Percentiles rank a stretch among this genome's conserved stretches.
Evolutionary conservation across 1,140 invertebrate species (phyloP).

Genomic region (Dendroctonus valens): DNA sequence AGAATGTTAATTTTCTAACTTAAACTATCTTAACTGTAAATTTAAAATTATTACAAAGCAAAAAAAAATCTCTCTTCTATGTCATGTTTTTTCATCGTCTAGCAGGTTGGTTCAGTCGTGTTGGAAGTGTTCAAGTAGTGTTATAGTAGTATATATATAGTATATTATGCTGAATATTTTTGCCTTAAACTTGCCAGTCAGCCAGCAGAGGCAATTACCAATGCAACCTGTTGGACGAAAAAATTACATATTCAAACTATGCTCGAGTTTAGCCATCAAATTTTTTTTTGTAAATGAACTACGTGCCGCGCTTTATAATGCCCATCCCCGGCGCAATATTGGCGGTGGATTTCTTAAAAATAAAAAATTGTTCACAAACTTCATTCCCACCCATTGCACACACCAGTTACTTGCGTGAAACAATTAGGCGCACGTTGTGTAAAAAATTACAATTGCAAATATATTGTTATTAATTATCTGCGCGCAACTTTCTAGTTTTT

Average conservation of each 20-base stretch:
- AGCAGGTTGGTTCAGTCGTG: no score
- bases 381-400: conserved; percentile 9
- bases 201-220: background rate
- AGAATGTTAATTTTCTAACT: no score
- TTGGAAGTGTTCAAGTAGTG: no score
- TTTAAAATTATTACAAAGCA: no score
- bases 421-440: conserved; percentile 17
- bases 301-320: conserved; percentile 17
- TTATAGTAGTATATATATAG: no score
- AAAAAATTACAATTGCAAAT: conserved; percentile 26
- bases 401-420: conserved; percentile 10
- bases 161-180: no score
- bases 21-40: no score
- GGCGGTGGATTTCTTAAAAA: conserved; percentile 11
- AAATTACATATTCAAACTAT: conserved; percentile 19
- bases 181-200: no score
- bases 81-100: no score
- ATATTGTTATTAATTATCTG: conserved; percentile 22
- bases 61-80: no score
- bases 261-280: conserved; percentile 5
- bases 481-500: conserved; percentile 10
- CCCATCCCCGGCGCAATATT: conserved; percentile 7
- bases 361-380: conserved; percentile 4
- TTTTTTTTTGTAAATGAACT: conserved; percentile 24
- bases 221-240: background rate